A percentile compares a stretch with the other conserved stretches of the same genome.
Conservation (phyloP, 2,797 vertebrate species). For the Hozukius guyotensis region DNA sequence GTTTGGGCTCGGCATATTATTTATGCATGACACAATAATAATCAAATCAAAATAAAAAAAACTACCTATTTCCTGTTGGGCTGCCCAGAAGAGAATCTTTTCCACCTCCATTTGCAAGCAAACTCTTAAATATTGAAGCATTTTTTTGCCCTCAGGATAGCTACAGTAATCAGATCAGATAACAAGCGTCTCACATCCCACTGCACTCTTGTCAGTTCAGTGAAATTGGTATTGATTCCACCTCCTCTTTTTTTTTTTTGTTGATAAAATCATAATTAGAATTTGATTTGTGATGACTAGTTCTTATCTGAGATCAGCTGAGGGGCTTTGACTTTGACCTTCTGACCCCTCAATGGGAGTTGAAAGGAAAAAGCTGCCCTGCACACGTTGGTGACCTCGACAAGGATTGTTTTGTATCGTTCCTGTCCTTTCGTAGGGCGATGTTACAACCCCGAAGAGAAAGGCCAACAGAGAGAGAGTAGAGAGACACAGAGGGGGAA, state of each 20-base stretch:
- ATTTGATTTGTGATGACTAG: conserved; percentile 6
- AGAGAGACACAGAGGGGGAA: background rate
- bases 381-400: background rate
- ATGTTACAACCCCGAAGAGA: background rate
- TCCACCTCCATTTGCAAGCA: background rate
- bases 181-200: background rate
- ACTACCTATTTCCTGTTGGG: conserved; percentile 6
- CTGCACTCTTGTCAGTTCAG: background rate
- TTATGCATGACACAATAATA: too few relatives aligned
- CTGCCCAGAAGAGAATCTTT: background rate
- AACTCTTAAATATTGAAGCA: background rate
- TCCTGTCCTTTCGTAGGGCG: background rate
- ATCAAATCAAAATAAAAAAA: too few relatives aligned
- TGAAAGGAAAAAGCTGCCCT: background rate
- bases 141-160: background rate
- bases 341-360: background rate
- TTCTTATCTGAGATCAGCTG: conserved; percentile 15
- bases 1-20: too few relatives aligned
- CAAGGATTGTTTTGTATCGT: background rate
- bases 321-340: conserved; percentile 43
- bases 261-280: conserved; percentile 35
- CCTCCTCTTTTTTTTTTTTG: background rate
- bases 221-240: conserved; percentile 40
- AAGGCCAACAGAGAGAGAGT: background rate
- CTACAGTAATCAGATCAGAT: conserved; percentile 22